A percentile compares a stretch with the other conserved stretches of the same genome.
phyloP scores from a whole-genome alignment of 2,797 vertebrate genomes.

The Rhinoraja longicauda region DNA sequence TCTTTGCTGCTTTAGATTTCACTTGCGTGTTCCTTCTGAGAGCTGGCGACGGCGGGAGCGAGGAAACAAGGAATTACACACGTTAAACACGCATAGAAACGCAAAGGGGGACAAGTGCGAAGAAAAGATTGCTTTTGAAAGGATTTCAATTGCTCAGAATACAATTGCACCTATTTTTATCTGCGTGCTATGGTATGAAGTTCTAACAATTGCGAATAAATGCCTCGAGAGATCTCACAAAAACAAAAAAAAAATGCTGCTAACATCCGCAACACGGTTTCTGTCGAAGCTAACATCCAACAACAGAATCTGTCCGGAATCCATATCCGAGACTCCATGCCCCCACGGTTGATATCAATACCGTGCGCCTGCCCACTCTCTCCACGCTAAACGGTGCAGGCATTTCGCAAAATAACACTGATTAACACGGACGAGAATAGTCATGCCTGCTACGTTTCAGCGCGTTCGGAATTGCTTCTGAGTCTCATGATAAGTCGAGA shows the following conservation, averaged over 20 bases:
- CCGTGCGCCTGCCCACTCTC: neutral
- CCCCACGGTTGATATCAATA: neutral
- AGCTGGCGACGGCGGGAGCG: no score
- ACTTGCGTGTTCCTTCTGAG: neutral
- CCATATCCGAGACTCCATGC: neutral
- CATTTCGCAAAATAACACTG: neutral
- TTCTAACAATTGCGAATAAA: neutral
- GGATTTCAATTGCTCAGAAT: neutral
- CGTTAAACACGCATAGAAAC: neutral
- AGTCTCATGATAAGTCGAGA: neutral
- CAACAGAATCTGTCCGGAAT: neutral
- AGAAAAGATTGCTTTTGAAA: neutral
- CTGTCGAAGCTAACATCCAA: neutral
- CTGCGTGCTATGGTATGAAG: neutral
- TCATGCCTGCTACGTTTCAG: neutral
- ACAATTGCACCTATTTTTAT: slow-evolving; percentile 24
- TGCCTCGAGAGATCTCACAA: no score
- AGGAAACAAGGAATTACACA: neutral
- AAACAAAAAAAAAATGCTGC: neutral
- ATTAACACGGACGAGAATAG: neutral
- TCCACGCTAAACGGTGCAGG: neutral
- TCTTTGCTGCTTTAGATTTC: neutral
- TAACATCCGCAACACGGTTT: neutral
- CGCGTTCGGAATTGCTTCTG: neutral
- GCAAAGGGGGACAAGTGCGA: neutral